These are phyloP conservation scores for Dufourea novaeangliae DNA, from an alignment of 1,140 invertebrate species.

Conservation along the genomic window DNA sequence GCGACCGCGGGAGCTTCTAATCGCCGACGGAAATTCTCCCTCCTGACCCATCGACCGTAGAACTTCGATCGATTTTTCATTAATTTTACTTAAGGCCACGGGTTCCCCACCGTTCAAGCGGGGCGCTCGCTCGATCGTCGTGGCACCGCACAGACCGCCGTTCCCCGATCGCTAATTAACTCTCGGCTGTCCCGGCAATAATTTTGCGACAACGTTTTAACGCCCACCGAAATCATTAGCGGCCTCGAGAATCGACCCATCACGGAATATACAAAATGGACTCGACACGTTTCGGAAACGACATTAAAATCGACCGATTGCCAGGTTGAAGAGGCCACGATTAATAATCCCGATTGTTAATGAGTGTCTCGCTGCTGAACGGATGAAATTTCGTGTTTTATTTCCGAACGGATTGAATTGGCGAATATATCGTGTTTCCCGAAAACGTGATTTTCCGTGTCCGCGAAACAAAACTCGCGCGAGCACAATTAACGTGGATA, in stretches of 20 bases:
- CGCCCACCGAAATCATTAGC: not conserved
- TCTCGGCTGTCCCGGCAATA: not conserved
- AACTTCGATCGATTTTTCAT: conserved; percentile 30
- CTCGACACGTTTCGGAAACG: conserved; percentile 10
- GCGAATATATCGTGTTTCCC: not conserved
- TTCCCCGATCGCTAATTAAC: conserved; percentile 30
- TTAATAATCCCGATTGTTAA: not conserved
- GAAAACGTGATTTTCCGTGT: not conserved
- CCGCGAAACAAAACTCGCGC: not conserved
- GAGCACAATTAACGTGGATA: conserved; percentile 1
- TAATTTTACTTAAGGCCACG: conserved; percentile 18
- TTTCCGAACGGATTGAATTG: not conserved
- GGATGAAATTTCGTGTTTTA: not conserved
- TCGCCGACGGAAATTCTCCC: not conserved
- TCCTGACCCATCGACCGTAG: not conserved
- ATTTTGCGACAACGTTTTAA: not conserved
- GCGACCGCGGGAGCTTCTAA: not conserved
- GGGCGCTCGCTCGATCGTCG: not conserved
- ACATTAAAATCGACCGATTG: conserved; percentile 14
- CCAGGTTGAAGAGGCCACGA: conserved; percentile 10
- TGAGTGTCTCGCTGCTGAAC: not conserved
- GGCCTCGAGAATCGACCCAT: not conserved
- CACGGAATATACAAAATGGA: no score
- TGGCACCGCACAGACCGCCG: not conserved
- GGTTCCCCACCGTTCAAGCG: not conserved